Base-by-base conservation (phyloP, 92 coral and sea anemone genomes). In the Nematostella vectensis region DNA sequence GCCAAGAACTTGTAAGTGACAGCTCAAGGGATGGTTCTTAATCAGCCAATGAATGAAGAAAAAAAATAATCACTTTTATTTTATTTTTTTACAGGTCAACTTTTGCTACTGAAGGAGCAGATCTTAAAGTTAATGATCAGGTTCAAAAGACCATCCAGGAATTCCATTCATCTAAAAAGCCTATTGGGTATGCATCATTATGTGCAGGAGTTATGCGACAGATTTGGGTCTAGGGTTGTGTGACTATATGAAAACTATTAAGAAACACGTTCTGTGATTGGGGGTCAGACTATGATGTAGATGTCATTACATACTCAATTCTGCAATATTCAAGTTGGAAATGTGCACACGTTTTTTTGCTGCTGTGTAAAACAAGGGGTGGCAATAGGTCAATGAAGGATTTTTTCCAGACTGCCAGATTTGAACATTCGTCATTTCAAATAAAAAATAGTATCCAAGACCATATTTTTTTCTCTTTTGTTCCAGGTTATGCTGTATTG, bases 401-500 rank as follows among this genome's bases (percentile, higher is more conserved):
- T 15, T 33, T 33, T 33, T 15, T 15, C 40, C 8, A 15, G 6
- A 6, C 8, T 33, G 8, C 40, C 40, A 33, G 40, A 15, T 15
- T 15, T 33, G 40, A 33, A 33, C 40, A 33, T 6, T 6, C 40
- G 6, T 33, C 8, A 33, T 6, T 33, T 6, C 8, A 15, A 33
- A 15, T 15, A 33, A 33, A 6, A 33, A 33, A 6, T 33, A 33
- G 15, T 33, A 33, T 33, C n/a, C n/a, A n/a, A n/a, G n/a, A n/a
- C n/a, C n/a, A n/a, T n/a, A n/a, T n/a, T n/a, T n/a, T n/a, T n/a
- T n/a, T n/a, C n/a, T n/a, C n/a, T n/a, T n/a, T n/a, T n/a, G n/a
- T n/a, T n/a, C n/a, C n/a, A 84, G 94, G 50, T 67, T 84, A 58
- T 84, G 94, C 37, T 84, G 94, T 29, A 79, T 84, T 63, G 79